Conservation (phyloP, 2,113 vertebrate genomes). For the Orycteropus afer region DNA sequence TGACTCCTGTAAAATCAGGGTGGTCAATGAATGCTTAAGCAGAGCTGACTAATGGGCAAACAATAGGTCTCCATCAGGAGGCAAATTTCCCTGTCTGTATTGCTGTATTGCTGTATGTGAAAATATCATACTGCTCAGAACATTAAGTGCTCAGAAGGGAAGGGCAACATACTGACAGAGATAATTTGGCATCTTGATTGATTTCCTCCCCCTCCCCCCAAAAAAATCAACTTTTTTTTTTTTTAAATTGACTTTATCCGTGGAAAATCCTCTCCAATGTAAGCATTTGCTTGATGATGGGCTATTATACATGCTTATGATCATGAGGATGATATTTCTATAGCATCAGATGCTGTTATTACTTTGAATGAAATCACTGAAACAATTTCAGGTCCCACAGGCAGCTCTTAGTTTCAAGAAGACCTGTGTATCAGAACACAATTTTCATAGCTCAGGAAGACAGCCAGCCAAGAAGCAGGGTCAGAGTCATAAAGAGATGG, state of each 20-base stretch:
- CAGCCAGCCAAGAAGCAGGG: background rate
- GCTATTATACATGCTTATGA: constrained; percentile 75
- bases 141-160: constrained; percentile 66
- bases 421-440: constrained; percentile 28
- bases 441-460: constrained; percentile 36
- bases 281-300: constrained; percentile 73
- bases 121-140: constrained; percentile 62
- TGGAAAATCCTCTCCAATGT: constrained; percentile 73
- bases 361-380: constrained; percentile 69
- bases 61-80: constrained; percentile 49
- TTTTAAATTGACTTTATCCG: constrained; percentile 75
- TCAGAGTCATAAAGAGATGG: background rate
- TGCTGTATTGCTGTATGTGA: constrained; percentile 46
- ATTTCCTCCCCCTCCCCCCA: constrained; percentile 62
- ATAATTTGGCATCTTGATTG: constrained; percentile 72
- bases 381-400: constrained; percentile 65
- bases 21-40: background rate
- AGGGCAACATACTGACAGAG: constrained; percentile 55
- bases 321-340: constrained; percentile 69
- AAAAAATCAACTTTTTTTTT: constrained; percentile 74
- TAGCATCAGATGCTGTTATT: constrained; percentile 63
- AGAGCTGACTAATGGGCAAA: constrained; percentile 35
- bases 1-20: background rate
- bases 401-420: constrained; percentile 65
- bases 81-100: constrained; percentile 49